Conservation (phyloP, 2,888 invertebrate species). For the Allolobophora icterica region DNA sequence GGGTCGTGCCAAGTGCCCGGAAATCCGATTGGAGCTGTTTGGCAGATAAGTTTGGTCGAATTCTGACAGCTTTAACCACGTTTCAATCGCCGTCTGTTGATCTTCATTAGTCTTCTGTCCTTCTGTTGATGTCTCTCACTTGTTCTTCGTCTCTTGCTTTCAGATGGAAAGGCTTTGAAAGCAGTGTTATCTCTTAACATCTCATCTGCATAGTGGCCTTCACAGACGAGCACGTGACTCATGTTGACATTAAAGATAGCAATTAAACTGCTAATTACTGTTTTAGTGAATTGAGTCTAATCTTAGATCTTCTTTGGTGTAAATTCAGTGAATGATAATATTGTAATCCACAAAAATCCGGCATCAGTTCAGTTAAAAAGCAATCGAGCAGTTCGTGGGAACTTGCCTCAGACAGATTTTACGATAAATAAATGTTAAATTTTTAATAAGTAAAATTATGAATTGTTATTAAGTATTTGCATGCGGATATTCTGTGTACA, state of each 20-base stretch:
- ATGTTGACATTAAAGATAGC: neutral
- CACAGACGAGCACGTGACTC: neutral
- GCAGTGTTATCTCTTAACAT: neutral
- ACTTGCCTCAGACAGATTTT: neutral
- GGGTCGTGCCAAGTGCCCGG: neutral
- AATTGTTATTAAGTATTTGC: neutral
- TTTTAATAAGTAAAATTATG: too few species aligned
- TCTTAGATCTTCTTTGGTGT: neutral
- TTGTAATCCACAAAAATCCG: neutral
- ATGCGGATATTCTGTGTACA: neutral
- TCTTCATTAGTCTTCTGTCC: too few species aligned
- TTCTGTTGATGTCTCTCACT: neutral
- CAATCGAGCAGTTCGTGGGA: neutral
- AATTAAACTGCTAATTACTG: neutral
- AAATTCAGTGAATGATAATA: neutral
- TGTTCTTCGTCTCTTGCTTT: neutral
- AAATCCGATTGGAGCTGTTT: constrained; percentile 5
- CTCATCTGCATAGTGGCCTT: neutral
- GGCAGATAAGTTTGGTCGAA: neutral
- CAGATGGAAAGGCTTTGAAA: neutral
- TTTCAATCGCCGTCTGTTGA: neutral
- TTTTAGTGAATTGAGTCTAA: neutral
- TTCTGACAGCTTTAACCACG: neutral
- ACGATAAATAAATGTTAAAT: too few species aligned
- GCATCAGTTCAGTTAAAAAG: neutral